phyloP scores from a whole-genome alignment of 2,888 invertebrate species.

The Synergus japonicus region DNA sequence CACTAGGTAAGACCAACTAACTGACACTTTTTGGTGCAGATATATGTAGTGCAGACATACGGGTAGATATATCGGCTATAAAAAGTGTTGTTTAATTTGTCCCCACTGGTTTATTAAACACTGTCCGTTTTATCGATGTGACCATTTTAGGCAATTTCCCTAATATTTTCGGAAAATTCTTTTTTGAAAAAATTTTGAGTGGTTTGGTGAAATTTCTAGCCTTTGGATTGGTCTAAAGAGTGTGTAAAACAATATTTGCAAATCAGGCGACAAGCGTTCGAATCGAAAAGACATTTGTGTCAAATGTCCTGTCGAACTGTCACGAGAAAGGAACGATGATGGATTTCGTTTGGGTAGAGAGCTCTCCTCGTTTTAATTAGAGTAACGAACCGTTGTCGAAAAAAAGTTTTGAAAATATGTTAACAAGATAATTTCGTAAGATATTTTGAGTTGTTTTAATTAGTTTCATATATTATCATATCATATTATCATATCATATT shows the following conservation, averaged over 20 bases:
- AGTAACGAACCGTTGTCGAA: neutral
- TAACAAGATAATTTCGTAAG: conserved; percentile 1
- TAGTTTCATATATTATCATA: neutral
- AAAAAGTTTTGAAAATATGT: conserved; percentile 2
- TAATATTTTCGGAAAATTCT: too few relatives aligned
- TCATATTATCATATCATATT: neutral
- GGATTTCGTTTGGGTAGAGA: conserved; percentile 21
- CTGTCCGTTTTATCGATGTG: too few relatives aligned
- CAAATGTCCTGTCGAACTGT: conserved; percentile 26
- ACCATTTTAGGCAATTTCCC: too few relatives aligned
- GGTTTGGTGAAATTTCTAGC: neutral
- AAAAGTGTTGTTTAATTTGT: too few relatives aligned
- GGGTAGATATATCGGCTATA: too few relatives aligned
- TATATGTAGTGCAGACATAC: too few relatives aligned
- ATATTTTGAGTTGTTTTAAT: neutral
- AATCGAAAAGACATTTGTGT: conserved; percentile 16
- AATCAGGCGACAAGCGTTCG: neutral
- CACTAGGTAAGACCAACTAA: too few relatives aligned
- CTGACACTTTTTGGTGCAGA: too few relatives aligned
- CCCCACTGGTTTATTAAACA: too few relatives aligned
- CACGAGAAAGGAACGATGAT: conserved; percentile 29
- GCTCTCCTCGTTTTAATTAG: conserved; percentile 19
- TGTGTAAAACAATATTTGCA: conserved; percentile 30
- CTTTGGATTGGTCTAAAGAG: neutral
- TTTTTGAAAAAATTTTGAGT: neutral